Evolutionary conservation across 2,797 vertebrate genomes (phyloP), one percentile per base, ranked within the genome.

Genomic region (Melanotaenia boesemani): DNA sequence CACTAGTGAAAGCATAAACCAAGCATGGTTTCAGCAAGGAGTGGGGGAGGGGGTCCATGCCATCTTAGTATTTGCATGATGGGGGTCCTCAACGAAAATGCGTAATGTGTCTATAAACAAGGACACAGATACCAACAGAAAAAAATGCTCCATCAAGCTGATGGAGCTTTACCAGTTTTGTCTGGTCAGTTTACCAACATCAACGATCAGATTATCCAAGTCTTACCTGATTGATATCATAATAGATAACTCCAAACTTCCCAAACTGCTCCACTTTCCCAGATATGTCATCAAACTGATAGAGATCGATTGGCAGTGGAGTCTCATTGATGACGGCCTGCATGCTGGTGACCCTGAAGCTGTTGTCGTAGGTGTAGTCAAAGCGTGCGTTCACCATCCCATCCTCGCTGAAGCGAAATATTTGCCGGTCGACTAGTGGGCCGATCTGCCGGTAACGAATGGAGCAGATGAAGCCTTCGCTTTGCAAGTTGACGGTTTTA

Each of bases 291-390:
- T 99, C 98, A n/a, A 99, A 99, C 85, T 99, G 98, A 83, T 99
- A 99, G 57, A 99, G 96, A 82, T 99, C 98, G 30, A 99, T 99
- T 18, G 98, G 98, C 84, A 99, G 81, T 0, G 98, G 98, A 0
- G 97, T 99, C 88, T 99, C 98, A 9, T 99, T 99, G 94, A 99
- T 99, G 22, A 99, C 98, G 0, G 97, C 98, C 89, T 99, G 98
- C 98, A 99, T 99, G 93, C 98, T 99, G 87, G 98, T 99, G 74
- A 99, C 98, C 74, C 98, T 94, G 90, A 99, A 99, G 88, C 97
- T 99, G 87, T 98, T 99, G 95, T 99, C 98, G 13, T 99, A 99
- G 74, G 97, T 99, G 80, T 99, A 99, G 95, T 99, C 98, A 26
- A 99, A 99, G 80, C 98, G 95, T 0, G 98, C 98, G 0, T 99